These are phyloP conservation scores for Echiichthys vipera DNA, from an alignment of 2,797 vertebrate species.

Conservation along the genomic window DNA sequence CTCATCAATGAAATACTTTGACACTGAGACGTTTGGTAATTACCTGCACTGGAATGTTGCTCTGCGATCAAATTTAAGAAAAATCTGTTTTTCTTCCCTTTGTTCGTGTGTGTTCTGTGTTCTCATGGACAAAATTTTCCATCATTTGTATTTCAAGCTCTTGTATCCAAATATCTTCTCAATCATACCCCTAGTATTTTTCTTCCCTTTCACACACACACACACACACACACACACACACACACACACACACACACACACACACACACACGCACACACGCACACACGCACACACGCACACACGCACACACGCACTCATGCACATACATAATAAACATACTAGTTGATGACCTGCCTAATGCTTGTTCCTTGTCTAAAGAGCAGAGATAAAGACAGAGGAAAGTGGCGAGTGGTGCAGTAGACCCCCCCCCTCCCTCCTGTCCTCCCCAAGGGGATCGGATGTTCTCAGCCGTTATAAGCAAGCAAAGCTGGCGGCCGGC, in stretches of 20 bases:
- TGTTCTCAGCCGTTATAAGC: conserved; percentile 91
- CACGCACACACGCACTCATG: neutral
- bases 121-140: conserved; percentile 51
- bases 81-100: conserved; percentile 38
- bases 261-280: conserved; percentile 37
- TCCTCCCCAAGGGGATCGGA: conserved; percentile 89
- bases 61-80: conserved; percentile 34
- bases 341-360: conserved; percentile 77
- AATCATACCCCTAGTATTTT: conserved; percentile 22
- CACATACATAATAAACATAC: conserved; percentile 75
- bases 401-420: conserved; percentile 76
- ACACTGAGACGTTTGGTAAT: conserved; percentile 55
- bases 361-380: conserved; percentile 81
- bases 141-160: conserved; percentile 46
- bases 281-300: conserved; percentile 1
- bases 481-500: conserved; percentile 87
- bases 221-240: conserved; percentile 16
- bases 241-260: conserved; percentile 39
- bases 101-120: conserved; percentile 29
- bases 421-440: conserved; percentile 66
- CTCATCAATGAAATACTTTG: conserved; percentile 74
- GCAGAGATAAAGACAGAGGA: conserved; percentile 82
- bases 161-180: conserved; percentile 32
- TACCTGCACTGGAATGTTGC: conserved; percentile 63
- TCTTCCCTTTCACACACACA: conserved; percentile 20